These are phyloP conservation scores for Patella caerulea DNA, from an alignment of 2,888 invertebrate genomes.

Conservation along the genomic window DNA sequence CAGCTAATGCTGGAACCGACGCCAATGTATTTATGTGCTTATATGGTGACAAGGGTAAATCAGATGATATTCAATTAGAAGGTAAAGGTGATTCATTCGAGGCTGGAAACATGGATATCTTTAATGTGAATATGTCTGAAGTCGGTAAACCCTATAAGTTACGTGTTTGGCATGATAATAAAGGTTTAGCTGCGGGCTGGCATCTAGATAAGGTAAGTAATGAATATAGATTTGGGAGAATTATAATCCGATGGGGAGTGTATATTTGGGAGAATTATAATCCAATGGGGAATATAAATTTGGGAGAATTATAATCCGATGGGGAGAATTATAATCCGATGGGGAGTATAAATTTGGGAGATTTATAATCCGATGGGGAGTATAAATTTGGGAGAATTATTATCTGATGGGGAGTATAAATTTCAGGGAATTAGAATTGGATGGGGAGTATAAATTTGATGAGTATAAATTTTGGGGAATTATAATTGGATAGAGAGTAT, in stretches of 20 bases:
- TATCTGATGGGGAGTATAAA: too few relatives aligned
- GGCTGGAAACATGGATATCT: constrained; percentile 65
- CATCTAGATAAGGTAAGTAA: constrained; percentile 67
- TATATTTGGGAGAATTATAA: neutral
- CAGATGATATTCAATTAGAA: constrained; percentile 66
- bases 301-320: neutral
- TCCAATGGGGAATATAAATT: neutral
- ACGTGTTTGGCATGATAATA: constrained; percentile 70
- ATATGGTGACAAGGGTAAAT: constrained; percentile 70
- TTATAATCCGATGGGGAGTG: too few relatives aligned
- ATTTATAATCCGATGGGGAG: too few relatives aligned
- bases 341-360: too few relatives aligned
- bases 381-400: too few relatives aligned
- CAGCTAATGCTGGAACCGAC: constrained; percentile 68
- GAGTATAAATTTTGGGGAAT: too few relatives aligned
- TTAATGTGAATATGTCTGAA: constrained; percentile 65
- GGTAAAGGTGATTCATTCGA: constrained; percentile 70
- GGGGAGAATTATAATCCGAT: too few relatives aligned
- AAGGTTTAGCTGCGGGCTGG: constrained; percentile 68
- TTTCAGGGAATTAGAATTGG: too few relatives aligned
- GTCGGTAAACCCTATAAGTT: constrained; percentile 70
- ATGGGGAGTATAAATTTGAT: too few relatives aligned
- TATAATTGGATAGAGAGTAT: too few relatives aligned
- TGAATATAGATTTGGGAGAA: too few relatives aligned
- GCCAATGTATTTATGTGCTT: constrained; percentile 68